Conservation (phyloP, 2,797 vertebrate species). For the Labeo calbasu region DNA sequence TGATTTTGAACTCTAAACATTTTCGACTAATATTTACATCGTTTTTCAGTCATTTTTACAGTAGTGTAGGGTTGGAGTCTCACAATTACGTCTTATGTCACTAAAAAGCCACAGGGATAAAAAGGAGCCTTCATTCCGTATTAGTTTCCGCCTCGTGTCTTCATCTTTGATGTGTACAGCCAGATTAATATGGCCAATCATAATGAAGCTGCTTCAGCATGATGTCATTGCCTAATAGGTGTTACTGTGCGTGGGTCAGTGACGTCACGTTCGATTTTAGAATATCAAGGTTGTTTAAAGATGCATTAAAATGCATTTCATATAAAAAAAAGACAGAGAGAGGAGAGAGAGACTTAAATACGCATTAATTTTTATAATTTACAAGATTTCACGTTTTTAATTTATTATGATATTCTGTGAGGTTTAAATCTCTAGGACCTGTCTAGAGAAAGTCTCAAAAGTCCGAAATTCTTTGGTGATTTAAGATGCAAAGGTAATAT, state of each 20-base stretch:
- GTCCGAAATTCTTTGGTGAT: not conserved
- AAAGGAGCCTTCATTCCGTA: not conserved
- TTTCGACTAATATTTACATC: not conserved
- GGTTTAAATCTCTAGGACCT: not conserved
- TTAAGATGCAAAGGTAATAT: not conserved
- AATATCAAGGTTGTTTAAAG: not conserved
- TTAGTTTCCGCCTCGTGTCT: not conserved
- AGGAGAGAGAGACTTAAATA: not conserved
- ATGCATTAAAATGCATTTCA: not conserved
- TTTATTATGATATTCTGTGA: not conserved
- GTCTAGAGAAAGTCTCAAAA: not conserved
- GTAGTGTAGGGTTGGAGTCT: not conserved
- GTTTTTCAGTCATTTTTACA: not conserved
- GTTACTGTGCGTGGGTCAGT: not conserved
- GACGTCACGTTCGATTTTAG: constrained; percentile 5
- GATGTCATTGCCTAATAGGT: constrained; percentile 10
- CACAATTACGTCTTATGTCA: not conserved
- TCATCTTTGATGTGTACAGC: not conserved
- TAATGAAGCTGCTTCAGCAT: constrained; percentile 32
- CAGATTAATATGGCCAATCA: constrained; percentile 30
- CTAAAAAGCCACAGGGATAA: not conserved
- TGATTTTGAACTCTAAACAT: not conserved
- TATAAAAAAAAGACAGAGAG: not conserved
- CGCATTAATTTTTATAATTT: not conserved
- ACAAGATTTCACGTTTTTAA: not conserved